Evolutionary conservation across 2,797 vertebrate species (phyloP), one percentile per base, ranked within the genome.

Genomic region (Fistularia tabacaria): DNA sequence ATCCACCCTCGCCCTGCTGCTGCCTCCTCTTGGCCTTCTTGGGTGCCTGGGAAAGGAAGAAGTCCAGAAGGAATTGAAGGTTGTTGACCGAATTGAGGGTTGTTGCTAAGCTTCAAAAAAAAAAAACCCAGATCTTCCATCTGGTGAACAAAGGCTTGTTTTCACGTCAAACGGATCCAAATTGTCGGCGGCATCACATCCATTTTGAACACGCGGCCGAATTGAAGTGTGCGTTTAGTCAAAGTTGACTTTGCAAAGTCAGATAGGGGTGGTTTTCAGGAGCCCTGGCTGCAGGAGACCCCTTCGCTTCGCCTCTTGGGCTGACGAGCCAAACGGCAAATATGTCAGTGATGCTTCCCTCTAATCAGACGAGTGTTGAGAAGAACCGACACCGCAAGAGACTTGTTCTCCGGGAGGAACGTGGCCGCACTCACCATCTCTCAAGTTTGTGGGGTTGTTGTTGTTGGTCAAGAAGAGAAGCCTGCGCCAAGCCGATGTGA

Each of bases 11-110:
- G 56, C 90, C 91, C 73, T 90, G 92, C 80, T 89, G 92, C 88
- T 91, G 92, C 88, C 93, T 95, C 91, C 92, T 95, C 92, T 91
- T 96, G 80, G 93, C 94, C 81, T 93, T 96, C 90, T 95, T 96
- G 90, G 95, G 95, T 92, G 95, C 93, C 95, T 96, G 69, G 13
- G 42, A 51, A 48, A 52, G 3, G 49, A 51, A 11, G 44, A 1
- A 68, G 50, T 46, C 38, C 40, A 10, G 45, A 14, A 9, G 14
- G 14, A 14, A 45, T n/a, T 45, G 25, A 25, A 25, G 25, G 25
- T 3, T 5, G 25, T 25, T 5, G 25, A 25, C 25, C 2, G 25
- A 25, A n/a, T n/a, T n/a, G n/a, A n/a, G n/a, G n/a, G n/a, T n/a
- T n/a, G n/a, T n/a, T n/a, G n/a, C n/a, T n/a, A n/a, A n/a, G n/a